Evolutionary conservation across 2,797 vertebrate species (phyloP), one percentile per base, ranked within the genome.

Genomic region (Microctenopoma stevenorrisi): DNA sequence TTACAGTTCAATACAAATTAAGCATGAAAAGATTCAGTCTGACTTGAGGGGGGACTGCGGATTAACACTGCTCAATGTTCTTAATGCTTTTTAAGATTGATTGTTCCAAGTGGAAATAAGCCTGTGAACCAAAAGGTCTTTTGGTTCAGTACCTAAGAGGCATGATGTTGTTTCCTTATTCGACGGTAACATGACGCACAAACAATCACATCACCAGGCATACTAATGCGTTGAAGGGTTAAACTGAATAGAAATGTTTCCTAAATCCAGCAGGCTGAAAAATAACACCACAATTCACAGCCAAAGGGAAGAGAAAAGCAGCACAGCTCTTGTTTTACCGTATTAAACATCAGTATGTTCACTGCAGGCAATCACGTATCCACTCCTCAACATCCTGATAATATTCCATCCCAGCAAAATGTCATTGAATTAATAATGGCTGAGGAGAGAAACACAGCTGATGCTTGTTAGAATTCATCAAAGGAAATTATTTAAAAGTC

Each of bases 401-500:
- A 87, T 83, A 35, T 89, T 86, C 81, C 78, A 82, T 72, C 63
- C 58, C 16, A 68, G 78, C 76, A 84, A 89, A 89, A 88, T 85
- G 81, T 89, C 76, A 85, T 84, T 91, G 76, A 89, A 92, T 92
- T 82, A 87, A 79, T 90, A 88, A 91, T 90, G 73, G 57, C 61
- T 65, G 40, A 75, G 68, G 67, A 85, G 72, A 72, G 72, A 68
- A 86, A 84, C 67, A 79, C 87, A 84, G 81, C 78, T 80, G 81
- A 81, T 74, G 74, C 68, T 84, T 84, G 74, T 59, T 83, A 83
- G 81, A 85, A 89, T 83, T 87, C 74, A 91, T 91, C 86, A 89
- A 88, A 90, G 84, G 72, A 90, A 90, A 87, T 86, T 13, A 85
- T 86, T 84, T 43, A 64, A 76, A 86, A 86, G 72, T 78, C 26